Conservation (phyloP, 2,888 invertebrate species). For the Drosophila mettleri region DNA sequence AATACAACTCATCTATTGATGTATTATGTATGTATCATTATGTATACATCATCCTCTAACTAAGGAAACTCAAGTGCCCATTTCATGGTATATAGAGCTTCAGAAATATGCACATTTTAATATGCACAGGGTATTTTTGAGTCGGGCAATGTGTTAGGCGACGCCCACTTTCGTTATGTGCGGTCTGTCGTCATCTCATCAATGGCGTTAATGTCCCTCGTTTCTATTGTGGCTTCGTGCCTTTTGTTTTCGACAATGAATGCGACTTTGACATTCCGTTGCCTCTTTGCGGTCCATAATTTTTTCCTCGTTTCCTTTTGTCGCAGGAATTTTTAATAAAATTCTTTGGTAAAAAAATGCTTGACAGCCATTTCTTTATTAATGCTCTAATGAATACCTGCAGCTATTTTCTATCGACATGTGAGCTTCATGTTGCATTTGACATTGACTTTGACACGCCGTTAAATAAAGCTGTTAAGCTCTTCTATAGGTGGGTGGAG, state of each 20-base stretch:
- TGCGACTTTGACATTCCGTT: conserved; percentile 68
- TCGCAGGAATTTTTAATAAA: conserved; percentile 50
- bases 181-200: conserved; percentile 34
- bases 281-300: conserved; percentile 20
- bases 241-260: conserved; percentile 64
- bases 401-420: conserved; percentile 2
- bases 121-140: neutral
- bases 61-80: too few species aligned
- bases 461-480: neutral
- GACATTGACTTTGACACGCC: conserved; percentile 11
- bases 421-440: neutral
- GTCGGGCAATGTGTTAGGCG: neutral
- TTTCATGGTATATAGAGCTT: too few species aligned
- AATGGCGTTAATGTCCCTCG: conserved; percentile 62
- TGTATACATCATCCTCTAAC: too few species aligned
- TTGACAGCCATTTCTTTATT: conserved; percentile 14
- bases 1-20: too few species aligned
- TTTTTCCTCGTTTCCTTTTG: conserved; percentile 14
- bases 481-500: neutral
- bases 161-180: neutral
- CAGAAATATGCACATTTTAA: too few species aligned
- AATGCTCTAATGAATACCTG: conserved; percentile 10
- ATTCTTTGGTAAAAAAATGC: conserved; percentile 30
- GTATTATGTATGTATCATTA: too few species aligned
- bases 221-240: conserved; percentile 55